These are phyloP conservation scores for Priocnemis perturbator DNA, from an alignment of 2,888 invertebrate species.

Conservation along the genomic window DNA sequence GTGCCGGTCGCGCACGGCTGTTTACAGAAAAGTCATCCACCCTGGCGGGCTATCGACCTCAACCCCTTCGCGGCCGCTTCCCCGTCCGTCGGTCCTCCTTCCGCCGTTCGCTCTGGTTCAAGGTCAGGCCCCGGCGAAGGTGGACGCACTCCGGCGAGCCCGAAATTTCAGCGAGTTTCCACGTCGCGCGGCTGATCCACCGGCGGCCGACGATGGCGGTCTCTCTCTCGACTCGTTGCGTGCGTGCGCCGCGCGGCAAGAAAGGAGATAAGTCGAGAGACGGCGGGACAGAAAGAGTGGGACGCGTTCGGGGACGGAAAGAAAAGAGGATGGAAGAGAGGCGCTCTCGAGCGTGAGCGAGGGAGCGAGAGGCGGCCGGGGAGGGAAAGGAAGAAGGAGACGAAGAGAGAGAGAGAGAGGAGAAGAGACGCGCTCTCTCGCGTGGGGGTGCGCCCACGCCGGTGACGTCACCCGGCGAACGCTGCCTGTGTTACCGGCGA, in stretches of 20 bases:
- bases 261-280: conserved; percentile 47
- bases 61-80: conserved; percentile 25
- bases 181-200: conserved; percentile 2
- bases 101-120: conserved; percentile 18
- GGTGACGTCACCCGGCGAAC: conserved; percentile 72
- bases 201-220: conserved; percentile 9
- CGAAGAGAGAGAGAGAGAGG: conserved; percentile 29
- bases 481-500: conserved; percentile 66
- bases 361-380: conserved; percentile 25
- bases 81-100: conserved; percentile 12
- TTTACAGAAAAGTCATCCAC: conserved; percentile 51
- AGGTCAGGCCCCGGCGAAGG: conserved; percentile 7
- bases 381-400: conserved; percentile 23
- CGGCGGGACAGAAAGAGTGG: conserved; percentile 26
- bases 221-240: conserved; percentile 22
- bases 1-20: conserved; percentile 2
- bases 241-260: conserved; percentile 34
- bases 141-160: not conserved
- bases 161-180: conserved; percentile 11
- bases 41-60: conserved; percentile 46
- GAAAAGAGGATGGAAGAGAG: conserved; percentile 14
- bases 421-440: conserved; percentile 46
- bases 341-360: conserved; percentile 25
- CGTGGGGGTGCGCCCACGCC: conserved; percentile 73
- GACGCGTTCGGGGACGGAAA: conserved; percentile 19